Conservation (phyloP, 1,140 invertebrate genomes). For the Drosophila suzukii region DNA sequence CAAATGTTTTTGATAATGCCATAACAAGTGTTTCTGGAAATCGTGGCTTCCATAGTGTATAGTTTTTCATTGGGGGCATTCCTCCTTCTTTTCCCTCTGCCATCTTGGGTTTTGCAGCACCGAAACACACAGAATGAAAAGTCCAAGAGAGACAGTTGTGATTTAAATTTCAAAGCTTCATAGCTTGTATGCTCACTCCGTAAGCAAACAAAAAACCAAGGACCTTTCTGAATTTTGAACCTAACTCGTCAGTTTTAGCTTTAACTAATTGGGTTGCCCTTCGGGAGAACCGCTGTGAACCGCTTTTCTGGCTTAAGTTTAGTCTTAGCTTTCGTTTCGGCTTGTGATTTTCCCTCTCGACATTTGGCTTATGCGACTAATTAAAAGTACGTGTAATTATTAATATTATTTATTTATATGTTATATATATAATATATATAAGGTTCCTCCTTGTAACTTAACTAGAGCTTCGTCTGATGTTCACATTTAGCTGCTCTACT, state of each 20-base stretch:
- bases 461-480: slow-evolving; percentile 31
- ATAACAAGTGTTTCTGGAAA: slow-evolving; percentile 35
- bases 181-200: slow-evolving; percentile 4
- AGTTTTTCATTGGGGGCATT: slow-evolving; percentile 24
- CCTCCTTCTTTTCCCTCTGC: background rate
- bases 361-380: slow-evolving; percentile 64
- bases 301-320: slow-evolving; percentile 26
- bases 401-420: slow-evolving; percentile 65
- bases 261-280: slow-evolving; percentile 41
- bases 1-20: slow-evolving; percentile 12
- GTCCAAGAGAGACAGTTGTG: slow-evolving; percentile 40
- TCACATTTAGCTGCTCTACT: slow-evolving; percentile 38
- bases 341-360: slow-evolving; percentile 37
- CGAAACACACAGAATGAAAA: slow-evolving; percentile 24
- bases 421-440: slow-evolving; percentile 61
- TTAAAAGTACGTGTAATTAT: slow-evolving; percentile 73
- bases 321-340: slow-evolving; percentile 31
- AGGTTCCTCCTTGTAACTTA: slow-evolving; percentile 46
- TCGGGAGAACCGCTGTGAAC: slow-evolving; percentile 31
- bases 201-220: background rate
- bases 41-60: background rate
- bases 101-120: background rate
- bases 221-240: slow-evolving; percentile 15
- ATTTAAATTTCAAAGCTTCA: slow-evolving; percentile 16
- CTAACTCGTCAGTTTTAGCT: slow-evolving; percentile 11